Base-by-base conservation (phyloP, 1,140 invertebrate species). In the Drosophila nasuta region DNA sequence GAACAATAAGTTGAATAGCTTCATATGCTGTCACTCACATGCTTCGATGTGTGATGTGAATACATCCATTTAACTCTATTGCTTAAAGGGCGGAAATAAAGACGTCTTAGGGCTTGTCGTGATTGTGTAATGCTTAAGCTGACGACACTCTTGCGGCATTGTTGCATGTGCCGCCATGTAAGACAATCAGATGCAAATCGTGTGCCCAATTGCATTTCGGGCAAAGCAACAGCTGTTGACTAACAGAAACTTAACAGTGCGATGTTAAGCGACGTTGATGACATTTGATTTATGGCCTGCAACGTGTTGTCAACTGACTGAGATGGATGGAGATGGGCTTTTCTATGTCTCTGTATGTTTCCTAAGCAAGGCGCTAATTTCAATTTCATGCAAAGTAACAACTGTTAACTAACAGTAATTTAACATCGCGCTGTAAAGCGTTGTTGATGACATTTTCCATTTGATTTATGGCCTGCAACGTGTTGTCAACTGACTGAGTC, bases 331-430 rank as follows among this genome's bases (percentile, higher is more conserved):
- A 15, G 15, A 15, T 15, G 15, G 1, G 1, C 15, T 15, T 1
- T 0, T 0, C 1, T 15, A 1, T 15, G 15, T 15, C 15, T 20
- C 17, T 20, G 17, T 20, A 20, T 71, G 51, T 82, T 28, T 79
- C 70, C 73, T 77, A 69, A 83, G 59, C 66, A 73, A 71, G 45
- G 52, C 82, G 82, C 10, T 30, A 33, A 64, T 57, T 57, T 75
- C n/a, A n/a, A 20, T 20, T 20, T 20, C 20, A 0, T 20, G 0
- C 2, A 20, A 20, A 20, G 20, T 11, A 38, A 5, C 65, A 15
- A 6, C 20, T 72, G 52, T 52, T 33, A 28, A 17, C 2, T 74
- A 54, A 60, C 65, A 74, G 64, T 8, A 20, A n/a, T 10, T 33
- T 59, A 66, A 66, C 69, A 66, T 62, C 11, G 17, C 2, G 3